These are phyloP conservation scores for Anser brachyrhynchus DNA, from an alignment of 2,113 vertebrate genomes.

Conservation along the genomic window DNA sequence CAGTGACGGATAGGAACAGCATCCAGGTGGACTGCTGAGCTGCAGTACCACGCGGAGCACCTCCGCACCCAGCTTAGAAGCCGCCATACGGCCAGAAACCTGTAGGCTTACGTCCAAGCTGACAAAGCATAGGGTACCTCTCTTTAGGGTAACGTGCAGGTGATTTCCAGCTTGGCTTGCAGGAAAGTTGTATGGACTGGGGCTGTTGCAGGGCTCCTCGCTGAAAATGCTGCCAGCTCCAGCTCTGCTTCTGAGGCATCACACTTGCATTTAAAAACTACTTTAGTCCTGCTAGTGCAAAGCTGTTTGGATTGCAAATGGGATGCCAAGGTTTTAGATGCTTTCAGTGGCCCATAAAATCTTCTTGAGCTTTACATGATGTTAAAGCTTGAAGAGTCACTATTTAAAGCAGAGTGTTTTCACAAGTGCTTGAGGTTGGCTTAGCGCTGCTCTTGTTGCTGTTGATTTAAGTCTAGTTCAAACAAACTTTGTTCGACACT, in stretches of 20 bases:
- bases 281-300: neutral
- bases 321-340: neutral
- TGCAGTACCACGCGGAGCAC: neutral
- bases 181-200: accelerated
- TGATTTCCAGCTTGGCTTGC: neutral
- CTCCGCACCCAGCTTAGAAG: neutral
- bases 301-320: neutral
- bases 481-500: conserved; percentile 39
- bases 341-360: conserved; percentile 46
- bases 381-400: conserved; percentile 26
- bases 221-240: neutral
- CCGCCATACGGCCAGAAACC: neutral
- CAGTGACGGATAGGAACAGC: neutral
- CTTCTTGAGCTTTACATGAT: conserved; percentile 23
- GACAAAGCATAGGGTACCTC: neutral
- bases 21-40: neutral
- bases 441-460: conserved; percentile 52
- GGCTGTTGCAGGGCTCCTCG: neutral
- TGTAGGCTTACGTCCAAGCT: neutral
- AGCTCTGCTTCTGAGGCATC: neutral
- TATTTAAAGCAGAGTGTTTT: conserved; percentile 55
- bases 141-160: accelerated
- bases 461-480: conserved; percentile 50
- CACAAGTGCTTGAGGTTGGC: conserved; percentile 48
- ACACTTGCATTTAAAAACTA: neutral